phyloP scores from a whole-genome alignment of 2,113 vertebrate species.

The Entomyzon cyanotis region DNA sequence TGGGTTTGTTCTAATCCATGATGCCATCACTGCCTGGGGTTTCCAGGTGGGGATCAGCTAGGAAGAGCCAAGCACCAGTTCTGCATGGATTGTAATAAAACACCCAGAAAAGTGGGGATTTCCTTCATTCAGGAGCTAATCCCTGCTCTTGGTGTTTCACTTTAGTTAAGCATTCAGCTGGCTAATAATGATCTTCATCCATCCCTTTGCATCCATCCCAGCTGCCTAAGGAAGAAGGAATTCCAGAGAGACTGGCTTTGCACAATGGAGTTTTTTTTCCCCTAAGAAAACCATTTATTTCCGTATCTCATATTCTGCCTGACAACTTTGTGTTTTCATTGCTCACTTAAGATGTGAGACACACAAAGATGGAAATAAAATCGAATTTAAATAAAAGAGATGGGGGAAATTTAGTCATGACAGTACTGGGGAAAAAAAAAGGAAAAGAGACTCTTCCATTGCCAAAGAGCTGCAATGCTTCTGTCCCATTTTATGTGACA shows the following conservation, averaged over 20 bases:
- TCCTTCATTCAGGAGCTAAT: neutral
- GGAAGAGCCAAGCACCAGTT: neutral
- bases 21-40: neutral
- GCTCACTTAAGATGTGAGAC: neutral
- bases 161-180: neutral
- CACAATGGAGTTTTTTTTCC: neutral
- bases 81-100: neutral
- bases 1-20: fast-evolving
- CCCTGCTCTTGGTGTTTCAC: neutral
- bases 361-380: neutral
- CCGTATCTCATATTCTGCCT: neutral
- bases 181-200: neutral
- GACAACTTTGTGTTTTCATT: neutral
- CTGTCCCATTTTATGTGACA: neutral
- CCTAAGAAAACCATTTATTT: neutral
- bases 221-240: neutral
- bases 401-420: neutral
- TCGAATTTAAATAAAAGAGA: neutral
- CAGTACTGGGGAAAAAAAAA: fast-evolving
- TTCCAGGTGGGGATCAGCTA: neutral
- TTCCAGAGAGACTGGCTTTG: neutral
- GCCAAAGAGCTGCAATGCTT: neutral
- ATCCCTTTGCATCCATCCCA: neutral
- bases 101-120: neutral
- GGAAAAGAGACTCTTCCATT: neutral